phyloP scores from a whole-genome alignment of 1,140 invertebrate genomes.

The Lasioglossum baleicum region DNA sequence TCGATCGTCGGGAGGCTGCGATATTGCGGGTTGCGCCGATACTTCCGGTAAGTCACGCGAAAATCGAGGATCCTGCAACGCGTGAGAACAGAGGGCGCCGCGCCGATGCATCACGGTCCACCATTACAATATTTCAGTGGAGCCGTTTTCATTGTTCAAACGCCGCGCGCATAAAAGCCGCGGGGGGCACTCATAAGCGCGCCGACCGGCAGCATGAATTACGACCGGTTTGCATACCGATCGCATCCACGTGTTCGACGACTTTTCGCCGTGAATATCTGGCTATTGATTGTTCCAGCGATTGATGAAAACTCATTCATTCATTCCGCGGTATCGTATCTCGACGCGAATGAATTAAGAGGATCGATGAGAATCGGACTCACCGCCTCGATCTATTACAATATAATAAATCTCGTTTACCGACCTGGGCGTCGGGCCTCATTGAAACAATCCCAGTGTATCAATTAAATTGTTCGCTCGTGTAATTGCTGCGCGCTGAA shows the following conservation, averaged over 20 bases:
- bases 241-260: constrained; percentile 11
- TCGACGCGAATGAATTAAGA: neutral
- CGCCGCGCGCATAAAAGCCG: constrained; percentile 53
- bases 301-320: neutral
- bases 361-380: no score
- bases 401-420: no score
- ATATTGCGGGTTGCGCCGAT: neutral
- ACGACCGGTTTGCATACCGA: constrained; percentile 49
- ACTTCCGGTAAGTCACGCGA: constrained; percentile 41
- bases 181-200: constrained; percentile 53
- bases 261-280: neutral
- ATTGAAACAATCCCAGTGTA: no score
- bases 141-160: constrained; percentile 55
- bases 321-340: neutral
- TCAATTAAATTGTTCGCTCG: no score
- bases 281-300: neutral
- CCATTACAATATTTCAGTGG: constrained; percentile 62
- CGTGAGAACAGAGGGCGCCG: constrained; percentile 41
- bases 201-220: constrained; percentile 52
- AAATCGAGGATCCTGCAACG: constrained; percentile 31
- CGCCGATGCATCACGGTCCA: constrained; percentile 45
- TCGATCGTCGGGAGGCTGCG: neutral
- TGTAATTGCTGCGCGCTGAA: no score
- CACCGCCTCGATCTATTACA: no score
- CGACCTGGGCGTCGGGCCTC: no score